phyloP scores from a whole-genome alignment of 1,140 invertebrate genomes.

The Drosophila triauraria region DNA sequence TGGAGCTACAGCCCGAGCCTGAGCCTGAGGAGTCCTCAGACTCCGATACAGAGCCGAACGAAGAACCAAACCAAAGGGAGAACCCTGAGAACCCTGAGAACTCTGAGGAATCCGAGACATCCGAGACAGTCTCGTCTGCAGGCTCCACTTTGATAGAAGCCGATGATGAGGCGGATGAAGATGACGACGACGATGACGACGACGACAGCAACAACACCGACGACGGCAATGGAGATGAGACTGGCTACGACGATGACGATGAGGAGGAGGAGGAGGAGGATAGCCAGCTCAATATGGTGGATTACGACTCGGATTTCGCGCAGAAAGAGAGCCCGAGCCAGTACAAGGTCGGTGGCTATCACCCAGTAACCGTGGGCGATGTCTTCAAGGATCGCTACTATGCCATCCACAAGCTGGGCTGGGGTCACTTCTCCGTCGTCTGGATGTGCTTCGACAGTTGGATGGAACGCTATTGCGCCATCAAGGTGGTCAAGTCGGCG shows the following conservation, averaged over 20 bases:
- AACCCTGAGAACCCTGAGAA: background rate
- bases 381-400: slow-evolving; percentile 93
- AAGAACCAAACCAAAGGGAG: background rate
- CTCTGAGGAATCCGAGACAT: background rate
- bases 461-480: slow-evolving; percentile 95
- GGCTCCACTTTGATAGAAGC: background rate
- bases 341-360: slow-evolving; percentile 97
- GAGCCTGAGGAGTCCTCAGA: background rate
- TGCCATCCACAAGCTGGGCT: slow-evolving; percentile 97
- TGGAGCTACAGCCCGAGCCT: no score
- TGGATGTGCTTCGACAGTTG: slow-evolving; percentile 98
- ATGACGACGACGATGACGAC: background rate
- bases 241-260: no score
- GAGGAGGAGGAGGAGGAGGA: no score
- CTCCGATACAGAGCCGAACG: background rate
- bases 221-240: background rate
- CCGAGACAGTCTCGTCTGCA: background rate
- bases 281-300: background rate
- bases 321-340: slow-evolving; percentile 94
- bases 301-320: slow-evolving; percentile 3
- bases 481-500: slow-evolving; percentile 99
- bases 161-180: background rate
- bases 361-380: slow-evolving; percentile 98
- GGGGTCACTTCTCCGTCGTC: slow-evolving; percentile 99
- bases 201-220: background rate